Evolutionary conservation across 2,888 invertebrate genomes (phyloP), one percentile per base, ranked within the genome.

Genomic region (Odontocerum albicorne): DNA sequence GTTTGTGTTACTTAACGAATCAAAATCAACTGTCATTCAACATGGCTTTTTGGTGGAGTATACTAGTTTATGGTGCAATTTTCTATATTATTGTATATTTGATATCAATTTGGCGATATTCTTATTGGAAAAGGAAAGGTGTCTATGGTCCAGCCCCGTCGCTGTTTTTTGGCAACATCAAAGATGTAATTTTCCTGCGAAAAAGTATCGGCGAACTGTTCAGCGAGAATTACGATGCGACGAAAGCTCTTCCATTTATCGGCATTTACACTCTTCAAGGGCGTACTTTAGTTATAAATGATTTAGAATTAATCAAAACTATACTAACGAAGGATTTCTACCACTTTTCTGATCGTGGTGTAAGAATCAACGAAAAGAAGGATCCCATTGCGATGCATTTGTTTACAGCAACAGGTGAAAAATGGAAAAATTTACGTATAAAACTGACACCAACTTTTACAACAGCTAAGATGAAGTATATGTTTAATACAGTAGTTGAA

Each of bases 371-470:
- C 59, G 77, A 78, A 62, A 64, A 74, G 32, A 68, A 71, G 45
- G 79, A 81, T 67, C 79, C 77, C 0, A 49, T 81, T 35, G 71
- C 75, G 42, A 74, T 70, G 1, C 75, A 75, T 66, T 63, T 82
- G 1, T 78, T 81, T 61, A 66, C 71, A 33, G 62, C 73, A 31
- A 65, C 68, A 13, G 77, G 75, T n/a, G 66, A 74, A 4, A 72
- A 74, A 33, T 84, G 84, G 83, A 79, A 74, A 60, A 70, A 70
- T 51, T 65, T 83, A 19, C 69, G 84, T 43, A 62, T 70, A 0
- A 80, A 80, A 57, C 62, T 84, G 36, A 72, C 82, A 1, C 82
- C 83, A 1, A 77, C 80, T 1, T 85, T 83, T 65, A 77, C 83
- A 1, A 77, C 83, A 0, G 81, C 79, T 8, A 83, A 82, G 66